Base-by-base conservation (phyloP, 2,888 invertebrate species). In the Dasypolia templi region DNA sequence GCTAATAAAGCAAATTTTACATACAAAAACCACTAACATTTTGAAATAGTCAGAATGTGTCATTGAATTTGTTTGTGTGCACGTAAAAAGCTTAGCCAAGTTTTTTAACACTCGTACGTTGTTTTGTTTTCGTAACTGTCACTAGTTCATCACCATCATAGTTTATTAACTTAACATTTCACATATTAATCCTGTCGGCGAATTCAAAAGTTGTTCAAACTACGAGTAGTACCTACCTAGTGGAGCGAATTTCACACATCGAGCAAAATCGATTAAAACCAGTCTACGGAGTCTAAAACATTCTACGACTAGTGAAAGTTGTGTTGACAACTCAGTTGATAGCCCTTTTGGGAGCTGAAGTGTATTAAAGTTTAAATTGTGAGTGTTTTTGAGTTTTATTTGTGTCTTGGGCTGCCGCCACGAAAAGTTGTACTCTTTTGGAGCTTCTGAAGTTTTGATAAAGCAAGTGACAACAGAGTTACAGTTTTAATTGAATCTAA, bases 251-350 rank as follows among this genome's bases (percentile, higher is more conserved):
- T 77, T 67, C 72, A 84, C 77, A 85, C 79, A 79, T 87, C 66
- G 70, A 85, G 77, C 67, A 72, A 85, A 87, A 85, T 89, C 87
- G 86, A 88, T 89, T 89, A 86, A 86, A 80, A 76, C 72, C 66
- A 69, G 75, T 79, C 76, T 51, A 72, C 75, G 53, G 70, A 65
- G 75, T 84, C 77, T 82, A 85, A 85, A 85, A 86, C 80, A 86
- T 81, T 86, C 86, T 82, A 83, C 44, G 75, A 86, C 83, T 82
- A 82, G 79, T 79, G 81, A 86, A 86, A 88, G 84, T 89, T 87
- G 79, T 76, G 77, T 81, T 69, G 70, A 82, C 77, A 86, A 79
- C 80, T 59, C 76, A 70, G 81, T 82, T 84, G 87, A 88, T 87
- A 82, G 86, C 82, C 78, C 86, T 85, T 84, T 82, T 81, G 87